A percentile compares a stretch with the other conserved stretches of the same genome.
Conservation (phyloP, 2,888 invertebrate species). For the Allacma fusca region DNA sequence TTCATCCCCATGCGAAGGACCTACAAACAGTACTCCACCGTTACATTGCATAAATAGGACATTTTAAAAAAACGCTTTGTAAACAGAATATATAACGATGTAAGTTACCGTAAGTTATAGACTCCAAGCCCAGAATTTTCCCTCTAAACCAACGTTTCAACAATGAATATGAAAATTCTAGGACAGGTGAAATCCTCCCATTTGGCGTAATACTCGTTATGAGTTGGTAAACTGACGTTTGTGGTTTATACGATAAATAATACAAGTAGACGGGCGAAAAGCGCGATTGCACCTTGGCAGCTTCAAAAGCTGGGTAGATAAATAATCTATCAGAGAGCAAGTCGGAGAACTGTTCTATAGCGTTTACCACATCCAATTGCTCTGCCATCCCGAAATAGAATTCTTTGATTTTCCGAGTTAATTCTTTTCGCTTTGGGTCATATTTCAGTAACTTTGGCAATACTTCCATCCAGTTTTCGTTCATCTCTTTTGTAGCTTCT, state of each 20-base stretch:
- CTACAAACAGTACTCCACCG: background rate
- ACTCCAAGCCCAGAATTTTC: conserved; percentile 10
- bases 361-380: conserved; percentile 22
- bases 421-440: background rate
- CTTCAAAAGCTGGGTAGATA: conserved; percentile 38
- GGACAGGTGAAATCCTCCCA: conserved; percentile 16
- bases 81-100: too few species aligned
- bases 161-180: conserved; percentile 20
- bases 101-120: conserved; percentile 16
- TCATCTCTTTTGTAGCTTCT: background rate
- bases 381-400: conserved; percentile 32
- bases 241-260: conserved; percentile 27
- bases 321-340: conserved; percentile 32
- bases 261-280: conserved; percentile 32
- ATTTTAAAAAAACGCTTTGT: too few species aligned
- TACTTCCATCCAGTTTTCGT: conserved; percentile 34
- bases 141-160: conserved; percentile 26
- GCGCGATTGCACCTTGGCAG: conserved; percentile 10
- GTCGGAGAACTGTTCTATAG: conserved; percentile 17
- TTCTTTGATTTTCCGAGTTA: conserved; percentile 30
- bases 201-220: conserved; percentile 36
- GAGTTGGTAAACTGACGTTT: conserved; percentile 33
- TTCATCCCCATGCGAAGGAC: conserved; percentile 28
- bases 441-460: conserved; percentile 22
- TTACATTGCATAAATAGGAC: too few species aligned